Evolutionary conservation across 2,797 vertebrate species (phyloP).

Genomic region (Triplophysa yarkandensis): DNA sequence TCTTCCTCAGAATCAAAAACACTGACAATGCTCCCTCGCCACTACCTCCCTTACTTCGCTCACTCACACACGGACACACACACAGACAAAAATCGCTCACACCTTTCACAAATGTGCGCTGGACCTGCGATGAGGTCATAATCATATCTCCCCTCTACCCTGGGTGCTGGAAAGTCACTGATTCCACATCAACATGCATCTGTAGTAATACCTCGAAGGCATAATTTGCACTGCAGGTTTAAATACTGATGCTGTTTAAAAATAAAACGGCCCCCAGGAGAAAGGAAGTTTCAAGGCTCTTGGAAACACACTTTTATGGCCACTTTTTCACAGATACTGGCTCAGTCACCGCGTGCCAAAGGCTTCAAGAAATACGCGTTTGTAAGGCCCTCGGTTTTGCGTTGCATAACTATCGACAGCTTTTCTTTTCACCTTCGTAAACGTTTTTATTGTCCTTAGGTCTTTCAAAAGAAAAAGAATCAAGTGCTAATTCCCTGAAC

Average conservation of each 20-base stretch:
- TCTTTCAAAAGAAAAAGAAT: constrained; percentile 61
- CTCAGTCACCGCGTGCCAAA: constrained; percentile 79
- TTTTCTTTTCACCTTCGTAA: constrained; percentile 75
- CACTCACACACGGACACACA: constrained; percentile 44
- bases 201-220: constrained; percentile 85
- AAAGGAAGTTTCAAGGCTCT: constrained; percentile 53
- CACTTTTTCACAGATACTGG: constrained; percentile 65
- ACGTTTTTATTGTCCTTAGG: constrained; percentile 63
- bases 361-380: constrained; percentile 85
- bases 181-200: constrained; percentile 67
- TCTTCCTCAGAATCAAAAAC: constrained; percentile 19
- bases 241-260: constrained; percentile 67
- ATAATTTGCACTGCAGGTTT: constrained; percentile 78
- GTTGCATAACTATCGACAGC: constrained; percentile 73
- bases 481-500: constrained; percentile 25
- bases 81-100: constrained; percentile 56
- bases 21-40: constrained; percentile 13
- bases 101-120: constrained; percentile 58
- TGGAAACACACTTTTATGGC: constrained; percentile 56
- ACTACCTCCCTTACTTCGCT: constrained; percentile 4
- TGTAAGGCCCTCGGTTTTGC: constrained; percentile 69
- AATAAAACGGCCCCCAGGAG: constrained; percentile 59
- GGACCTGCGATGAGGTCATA: constrained; percentile 76
- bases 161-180: constrained; percentile 65
- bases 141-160: constrained; percentile 74